Evolutionary conservation across 2,113 vertebrate genomes (phyloP).

Genomic region (Brachirus orientalis): DNA sequence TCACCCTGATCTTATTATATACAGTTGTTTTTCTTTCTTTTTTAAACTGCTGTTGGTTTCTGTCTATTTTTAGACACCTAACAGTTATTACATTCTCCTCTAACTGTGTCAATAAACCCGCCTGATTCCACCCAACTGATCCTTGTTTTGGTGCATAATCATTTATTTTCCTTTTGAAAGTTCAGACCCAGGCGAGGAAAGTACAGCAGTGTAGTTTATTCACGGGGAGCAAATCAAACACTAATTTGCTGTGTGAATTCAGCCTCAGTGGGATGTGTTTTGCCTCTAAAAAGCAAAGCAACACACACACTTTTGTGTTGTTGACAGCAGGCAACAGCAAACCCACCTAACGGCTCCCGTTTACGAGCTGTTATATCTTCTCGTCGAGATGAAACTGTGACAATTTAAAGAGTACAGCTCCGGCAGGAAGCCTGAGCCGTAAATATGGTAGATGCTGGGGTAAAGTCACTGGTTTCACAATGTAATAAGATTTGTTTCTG

Average conservation of each 20-base stretch:
- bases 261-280: constrained; percentile 45
- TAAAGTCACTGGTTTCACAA: constrained; percentile 61
- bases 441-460: constrained; percentile 46
- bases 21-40: constrained; percentile 9
- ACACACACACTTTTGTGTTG: constrained; percentile 30
- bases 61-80: constrained; percentile 1
- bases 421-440: constrained; percentile 38
- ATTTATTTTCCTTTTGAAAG: constrained; percentile 56
- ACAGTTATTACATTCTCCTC: constrained; percentile 47
- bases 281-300: constrained; percentile 24
- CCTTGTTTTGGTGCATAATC: constrained; percentile 44
- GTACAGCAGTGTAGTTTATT: constrained; percentile 44
- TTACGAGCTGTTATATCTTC: constrained; percentile 46
- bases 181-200: constrained; percentile 44
- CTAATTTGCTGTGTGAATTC: constrained; percentile 57
- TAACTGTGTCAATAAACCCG: constrained; percentile 41
- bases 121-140: constrained; percentile 51
- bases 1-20: constrained; percentile 32
- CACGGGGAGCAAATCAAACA: constrained; percentile 65
- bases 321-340: constrained; percentile 62
- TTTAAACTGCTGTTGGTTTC: constrained; percentile 33
- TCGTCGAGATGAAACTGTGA: constrained; percentile 41
- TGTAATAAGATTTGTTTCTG: constrained; percentile 82
- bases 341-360: constrained; percentile 33
- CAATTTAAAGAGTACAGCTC: constrained; percentile 53